phyloP scores from a whole-genome alignment of 92 coral and sea anemone genomes.

The Epizoanthus ramosus region DNA sequence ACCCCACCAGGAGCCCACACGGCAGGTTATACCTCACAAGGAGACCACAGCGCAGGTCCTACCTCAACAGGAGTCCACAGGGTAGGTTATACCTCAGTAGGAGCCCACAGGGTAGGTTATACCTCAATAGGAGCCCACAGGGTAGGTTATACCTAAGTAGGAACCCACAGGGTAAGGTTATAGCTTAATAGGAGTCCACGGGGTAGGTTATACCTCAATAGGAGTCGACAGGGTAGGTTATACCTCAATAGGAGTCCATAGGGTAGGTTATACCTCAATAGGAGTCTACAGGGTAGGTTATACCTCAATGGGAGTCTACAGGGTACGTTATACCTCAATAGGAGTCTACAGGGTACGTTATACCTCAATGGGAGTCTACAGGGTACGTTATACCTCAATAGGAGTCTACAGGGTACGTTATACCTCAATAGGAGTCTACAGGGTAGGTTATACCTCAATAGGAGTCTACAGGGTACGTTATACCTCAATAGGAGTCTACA shows the following conservation, averaged over 20 bases:
- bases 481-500: constrained; percentile 76
- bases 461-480: constrained; percentile 77
- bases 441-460: constrained; percentile 57
- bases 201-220: constrained; percentile 52
- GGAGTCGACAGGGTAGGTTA: constrained; percentile 48
- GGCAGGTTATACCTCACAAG: constrained; percentile 47
- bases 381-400: constrained; percentile 70
- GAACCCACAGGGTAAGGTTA: constrained; percentile 48
- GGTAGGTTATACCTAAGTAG: constrained; percentile 45
- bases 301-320: constrained; percentile 86
- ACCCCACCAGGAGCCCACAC: constrained; percentile 76
- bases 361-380: constrained; percentile 70
- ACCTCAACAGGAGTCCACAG: constrained; percentile 71
- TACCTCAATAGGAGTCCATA: constrained; percentile 70
- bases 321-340: constrained; percentile 56
- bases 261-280: constrained; percentile 66
- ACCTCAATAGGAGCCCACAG: constrained; percentile 50
- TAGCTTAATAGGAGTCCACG: constrained; percentile 70
- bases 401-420: constrained; percentile 78
- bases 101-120: constrained; percentile 72
- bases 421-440: constrained; percentile 17
- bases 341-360: constrained; percentile 49
- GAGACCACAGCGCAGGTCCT: constrained; percentile 48
- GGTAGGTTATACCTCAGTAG: constrained; percentile 72
- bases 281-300: constrained; percentile 92